Evolutionary conservation across 2,797 vertebrate genomes (phyloP).

Genomic region (Tragelaphus eurycerus): DNA sequence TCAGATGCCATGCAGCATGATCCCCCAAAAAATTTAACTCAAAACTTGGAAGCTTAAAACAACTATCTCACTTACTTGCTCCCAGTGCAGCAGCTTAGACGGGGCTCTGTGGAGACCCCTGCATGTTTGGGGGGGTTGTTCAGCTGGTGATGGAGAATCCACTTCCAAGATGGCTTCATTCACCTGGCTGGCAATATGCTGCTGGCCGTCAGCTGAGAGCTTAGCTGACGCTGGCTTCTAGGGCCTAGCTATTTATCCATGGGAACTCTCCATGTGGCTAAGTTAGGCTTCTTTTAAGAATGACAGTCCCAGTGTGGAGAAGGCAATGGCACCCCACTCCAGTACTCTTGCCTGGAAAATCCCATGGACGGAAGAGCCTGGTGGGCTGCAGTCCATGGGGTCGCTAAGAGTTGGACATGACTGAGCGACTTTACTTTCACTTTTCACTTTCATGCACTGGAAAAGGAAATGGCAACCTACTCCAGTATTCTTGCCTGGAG

Average conservation of each 20-base stretch:
- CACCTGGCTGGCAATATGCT: not conserved
- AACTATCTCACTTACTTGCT: not conserved
- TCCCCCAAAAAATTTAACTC: not conserved
- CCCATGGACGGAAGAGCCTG: no score
- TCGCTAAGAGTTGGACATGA: no score
- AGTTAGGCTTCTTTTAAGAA: not conserved
- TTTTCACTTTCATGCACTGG: no score
- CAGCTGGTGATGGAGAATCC: not conserved
- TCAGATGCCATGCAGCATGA: not conserved
- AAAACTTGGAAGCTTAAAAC: not conserved
- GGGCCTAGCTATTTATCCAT: not conserved
- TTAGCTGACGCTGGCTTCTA: not conserved
- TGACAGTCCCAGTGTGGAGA: not conserved
- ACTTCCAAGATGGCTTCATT: not conserved
- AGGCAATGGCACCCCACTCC: no score
- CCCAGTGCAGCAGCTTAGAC: not conserved
- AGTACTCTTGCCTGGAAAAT: no score
- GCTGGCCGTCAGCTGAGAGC: not conserved
- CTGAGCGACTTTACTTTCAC: no score
- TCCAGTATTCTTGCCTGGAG: no score
- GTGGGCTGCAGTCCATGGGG: no score
- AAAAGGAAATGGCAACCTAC: no score
- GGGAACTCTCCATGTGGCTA: not conserved
- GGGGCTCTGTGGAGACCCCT: not conserved
- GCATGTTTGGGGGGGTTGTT: not conserved